Evolutionary conservation across 2,888 invertebrate species (phyloP).

Genomic region (Drosophila paranaensis): DNA sequence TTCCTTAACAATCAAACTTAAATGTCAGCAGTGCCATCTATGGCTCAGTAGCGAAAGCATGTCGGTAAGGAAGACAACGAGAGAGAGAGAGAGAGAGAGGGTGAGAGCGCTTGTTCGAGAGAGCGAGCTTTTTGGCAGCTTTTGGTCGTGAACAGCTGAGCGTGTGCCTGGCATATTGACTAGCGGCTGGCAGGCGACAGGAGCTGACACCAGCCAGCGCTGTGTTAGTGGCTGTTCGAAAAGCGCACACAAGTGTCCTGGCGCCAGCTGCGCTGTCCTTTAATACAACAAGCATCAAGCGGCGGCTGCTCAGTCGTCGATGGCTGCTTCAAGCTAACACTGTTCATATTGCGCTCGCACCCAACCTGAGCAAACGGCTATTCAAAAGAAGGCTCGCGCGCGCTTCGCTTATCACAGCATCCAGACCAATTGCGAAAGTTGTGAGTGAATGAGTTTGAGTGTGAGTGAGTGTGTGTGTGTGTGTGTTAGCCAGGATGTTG

Average conservation of each 20-base stretch:
- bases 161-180: constrained; percentile 57
- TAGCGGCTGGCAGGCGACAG: constrained; percentile 46
- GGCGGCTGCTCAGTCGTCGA: constrained; percentile 74
- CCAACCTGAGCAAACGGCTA: constrained; percentile 20
- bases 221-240: constrained; percentile 35
- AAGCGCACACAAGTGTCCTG: constrained; percentile 77
- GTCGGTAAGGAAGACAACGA: no score
- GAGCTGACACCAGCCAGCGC: constrained; percentile 37
- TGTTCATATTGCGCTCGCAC: constrained; percentile 50
- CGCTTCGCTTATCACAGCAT: constrained; percentile 68
- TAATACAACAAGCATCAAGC: constrained; percentile 63
- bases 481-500: constrained; percentile 38
- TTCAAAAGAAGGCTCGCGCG: constrained; percentile 53
- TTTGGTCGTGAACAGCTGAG: constrained; percentile 51
- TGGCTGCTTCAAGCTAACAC: constrained; percentile 76
- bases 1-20: not conserved
- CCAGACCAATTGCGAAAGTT: constrained; percentile 44
- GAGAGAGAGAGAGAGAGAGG: constrained; percentile 18
- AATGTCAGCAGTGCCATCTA: constrained; percentile 51
- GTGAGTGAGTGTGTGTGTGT: constrained; percentile 13
- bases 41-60: constrained; percentile 10
- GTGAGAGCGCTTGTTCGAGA: not conserved
- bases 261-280: constrained; percentile 51
- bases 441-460: constrained; percentile 10
- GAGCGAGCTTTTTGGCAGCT: constrained; percentile 52